Base-by-base conservation (phyloP, 1,140 invertebrate genomes). In the Goniozus legneri region DNA sequence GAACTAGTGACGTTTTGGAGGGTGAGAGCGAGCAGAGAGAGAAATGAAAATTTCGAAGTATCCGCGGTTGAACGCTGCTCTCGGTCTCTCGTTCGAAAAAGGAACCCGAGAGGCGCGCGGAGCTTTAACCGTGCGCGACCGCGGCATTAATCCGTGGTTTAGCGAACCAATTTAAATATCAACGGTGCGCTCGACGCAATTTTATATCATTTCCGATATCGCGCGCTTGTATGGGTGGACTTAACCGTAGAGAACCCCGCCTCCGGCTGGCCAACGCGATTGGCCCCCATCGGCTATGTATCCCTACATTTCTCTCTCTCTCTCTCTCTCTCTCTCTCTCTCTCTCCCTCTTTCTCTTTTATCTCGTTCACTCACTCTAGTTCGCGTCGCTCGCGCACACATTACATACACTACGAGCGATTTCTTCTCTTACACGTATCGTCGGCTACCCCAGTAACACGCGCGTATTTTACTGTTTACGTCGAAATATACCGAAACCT, bases 81-180 rank as follows among this genome's bases (percentile, higher is more conserved):
- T 27, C 4, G 4, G 24, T 27, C 24, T 27, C 10, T 27, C 24
- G 24, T 27, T 12, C 38, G 38, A 41, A 34, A 42, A 15, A 34
- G n/a, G n/a, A n/a, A n/a, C n/a, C n/a, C n/a, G n/a, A n/a, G n/a
- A n/a, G n/a, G n/a, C n/a, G n/a, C n/a, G n/a, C n/a, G n/a, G n/a
- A n/a, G n/a, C n/a, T n/a, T n/a, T n/a, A n/a, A n/a, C n/a, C n/a
- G 56, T 51, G 51, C 57, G 60, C 61, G 50, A 59, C 62, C 58
- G 62, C 57, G 66, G 66, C 71, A 75, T 76, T 73, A 75, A 75
- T 73, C 69, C 68, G 73, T 72, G 68, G 66, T 75, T 76, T 75
- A 74, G 69, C 70, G 68, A 69, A 76, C 70, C 72, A 76, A 76
- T 75, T 75, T 76, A 74, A 74, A 73, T 74, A 75, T 75, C 70